Base-by-base conservation (phyloP, 2,113 vertebrate genomes). In the Galemys pyrenaicus region DNA sequence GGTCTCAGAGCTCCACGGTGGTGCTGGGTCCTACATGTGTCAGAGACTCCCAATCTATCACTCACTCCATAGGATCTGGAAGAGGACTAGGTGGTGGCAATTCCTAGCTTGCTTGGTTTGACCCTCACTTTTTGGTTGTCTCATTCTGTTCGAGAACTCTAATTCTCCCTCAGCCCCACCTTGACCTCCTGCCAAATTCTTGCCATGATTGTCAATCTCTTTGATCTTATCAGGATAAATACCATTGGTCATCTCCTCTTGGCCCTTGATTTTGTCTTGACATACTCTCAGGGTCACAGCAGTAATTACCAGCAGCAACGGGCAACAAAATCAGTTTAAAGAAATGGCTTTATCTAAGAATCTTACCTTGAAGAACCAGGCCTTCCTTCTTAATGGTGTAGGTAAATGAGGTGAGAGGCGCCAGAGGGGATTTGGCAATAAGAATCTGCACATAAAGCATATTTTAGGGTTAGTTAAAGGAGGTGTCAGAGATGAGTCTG, bases 401-500 rank as follows among this genome's bases (percentile, higher is more conserved):
- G 97, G 96, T 96, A 86, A 99, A 98, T 64, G 98, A 44, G 0
- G 98, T 97, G 82, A 98, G 98, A 3, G 98, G 98, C 92, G 99
- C 98, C 96, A 99, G 95, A 28, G 99, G 99, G 7, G 99, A 99
- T 92, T 99, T 99, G 91, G 98, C 98, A 83, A 99, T 97, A 87
- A 99, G 97, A 75, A 99, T 97, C 99, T 99, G 98, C 79, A 98
- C 88, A 96, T 51, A 62, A 94, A 97, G 74, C 81, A 94, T 26
- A 81, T 75, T 60, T 62, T n/a, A 89, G 75, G 56, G 81, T 97
- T 78, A 95, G 84, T 74, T 56, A 60, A 64, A 93, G 19, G 41
- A 46, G 39, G 26, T 3, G 49, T 71, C n/a, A 88, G 60, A 58
- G 16, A 32, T 13, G 35, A 81, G 28, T 6, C 41, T 84, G 62